phyloP scores from a whole-genome alignment of 53 echinoderm and acorn worm genomes.

The Temnopleurus reevesii region DNA sequence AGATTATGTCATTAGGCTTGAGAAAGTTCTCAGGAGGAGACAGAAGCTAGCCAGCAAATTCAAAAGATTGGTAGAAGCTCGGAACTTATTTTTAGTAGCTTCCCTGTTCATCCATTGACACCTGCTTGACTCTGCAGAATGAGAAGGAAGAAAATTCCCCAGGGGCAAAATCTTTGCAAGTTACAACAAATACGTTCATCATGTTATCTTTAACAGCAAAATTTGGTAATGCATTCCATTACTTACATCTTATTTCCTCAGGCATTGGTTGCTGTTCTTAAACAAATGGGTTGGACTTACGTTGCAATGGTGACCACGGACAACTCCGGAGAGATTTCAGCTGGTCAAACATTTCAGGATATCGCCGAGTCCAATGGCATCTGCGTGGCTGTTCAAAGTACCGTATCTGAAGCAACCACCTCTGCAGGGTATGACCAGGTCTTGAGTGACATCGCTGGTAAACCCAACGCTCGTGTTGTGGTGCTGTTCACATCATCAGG shows the following conservation, averaged over 20 bases:
- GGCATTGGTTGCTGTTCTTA: conserved; percentile 61
- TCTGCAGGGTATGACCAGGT: not conserved
- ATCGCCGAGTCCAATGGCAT: conserved; percentile 63
- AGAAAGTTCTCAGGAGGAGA: too few relatives aligned
- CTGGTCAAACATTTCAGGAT: conserved; percentile 54
- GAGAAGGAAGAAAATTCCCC: too few relatives aligned
- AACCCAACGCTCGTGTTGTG: conserved; percentile 35
- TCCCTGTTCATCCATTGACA: too few relatives aligned
- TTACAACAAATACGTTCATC: too few relatives aligned
- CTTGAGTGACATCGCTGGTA: conserved; percentile 16
- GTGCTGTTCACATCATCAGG: conserved; percentile 61
- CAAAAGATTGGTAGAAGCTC: too few relatives aligned
- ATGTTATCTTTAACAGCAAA: too few relatives aligned
- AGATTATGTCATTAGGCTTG: too few relatives aligned
- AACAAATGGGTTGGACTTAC: conserved; percentile 64
- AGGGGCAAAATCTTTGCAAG: too few relatives aligned
- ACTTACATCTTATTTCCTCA: not conserved
- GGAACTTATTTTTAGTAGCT: too few relatives aligned
- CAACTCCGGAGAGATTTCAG: conserved; percentile 56
- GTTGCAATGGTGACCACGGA: conserved; percentile 56
- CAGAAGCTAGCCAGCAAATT: too few relatives aligned
- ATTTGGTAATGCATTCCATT: too few relatives aligned
- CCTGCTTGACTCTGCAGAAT: too few relatives aligned
- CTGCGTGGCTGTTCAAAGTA: conserved; percentile 45
- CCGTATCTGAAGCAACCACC: not conserved